Evolutionary conservation across 1,140 invertebrate species (phyloP), one percentile per base, ranked within the genome.

Genomic region (Helicoverpa zea): DNA sequence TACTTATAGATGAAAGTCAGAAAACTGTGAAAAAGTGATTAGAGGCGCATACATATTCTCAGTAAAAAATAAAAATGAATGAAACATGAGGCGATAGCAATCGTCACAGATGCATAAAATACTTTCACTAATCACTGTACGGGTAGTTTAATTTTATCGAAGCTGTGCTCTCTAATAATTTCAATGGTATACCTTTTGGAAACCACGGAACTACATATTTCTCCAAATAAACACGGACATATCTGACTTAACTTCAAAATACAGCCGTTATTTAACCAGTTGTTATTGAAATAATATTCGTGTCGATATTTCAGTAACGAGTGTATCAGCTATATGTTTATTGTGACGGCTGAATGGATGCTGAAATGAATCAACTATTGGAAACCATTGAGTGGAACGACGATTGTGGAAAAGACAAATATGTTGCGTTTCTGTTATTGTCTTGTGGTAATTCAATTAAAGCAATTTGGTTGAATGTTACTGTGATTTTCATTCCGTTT

Each of bases 221-320:
- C 23, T n/a, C 10, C 5, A n/a, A 14, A 47, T 47, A 1, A 47
- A 16, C 14, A n/a, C 13, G 13, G 4, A 30, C 10, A 14, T 9
- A 49, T 11, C 16, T 9, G 51, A 72, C 49, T 18, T 51, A 43
- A 14, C 49, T 56, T 58, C 16, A 52, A 35, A 23, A 75, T 49
- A 61, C 16, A 23, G 16, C n/a, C 35, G 51, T 72, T 30, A 16
- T 79, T 78, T 52, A 54, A 63, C 13, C 43, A 61, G 35, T 75
- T 81, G 18, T 61, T 43, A 81, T 81, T 76, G 78, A 80, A 72
- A 77, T 77, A 76, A 80, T 80, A 49, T 75, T 70, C 81, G 56
- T 56, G 49, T 79, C 61, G 30, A 52, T 66, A 66, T 74, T 80
- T 77, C 63, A 18, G 49, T 77, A 9, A 43, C 35, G 35, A 43